Evolutionary conservation across 2,113 vertebrate genomes (phyloP).

Genomic region (Anhinga rufa): DNA sequence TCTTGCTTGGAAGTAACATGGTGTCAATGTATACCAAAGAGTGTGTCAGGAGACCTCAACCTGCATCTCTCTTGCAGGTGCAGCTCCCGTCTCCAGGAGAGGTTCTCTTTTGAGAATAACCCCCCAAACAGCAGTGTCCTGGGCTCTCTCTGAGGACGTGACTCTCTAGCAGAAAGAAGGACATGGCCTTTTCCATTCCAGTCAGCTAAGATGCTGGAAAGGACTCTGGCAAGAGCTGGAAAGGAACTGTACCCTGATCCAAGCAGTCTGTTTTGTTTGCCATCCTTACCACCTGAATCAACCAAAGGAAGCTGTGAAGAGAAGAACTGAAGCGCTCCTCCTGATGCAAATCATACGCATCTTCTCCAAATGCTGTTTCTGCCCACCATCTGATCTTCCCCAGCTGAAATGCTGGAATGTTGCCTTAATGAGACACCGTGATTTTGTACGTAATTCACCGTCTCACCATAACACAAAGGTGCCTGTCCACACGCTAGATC

Average conservation of each 20-base stretch:
- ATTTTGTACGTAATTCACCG: background rate
- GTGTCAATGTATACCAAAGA: background rate
- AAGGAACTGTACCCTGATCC: background rate
- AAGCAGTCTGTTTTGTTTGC: background rate
- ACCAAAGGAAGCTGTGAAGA: background rate
- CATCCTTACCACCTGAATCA: background rate
- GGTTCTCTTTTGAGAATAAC: background rate
- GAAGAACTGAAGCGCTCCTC: background rate
- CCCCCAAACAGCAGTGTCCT: background rate
- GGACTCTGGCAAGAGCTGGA: background rate
- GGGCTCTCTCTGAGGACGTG: background rate
- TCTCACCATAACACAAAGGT: background rate
- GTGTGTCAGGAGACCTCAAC: background rate
- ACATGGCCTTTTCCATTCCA: background rate
- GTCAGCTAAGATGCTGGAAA: background rate
- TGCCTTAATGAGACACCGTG: background rate
- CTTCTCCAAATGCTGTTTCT: background rate
- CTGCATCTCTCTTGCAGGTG: background rate
- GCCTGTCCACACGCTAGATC: background rate
- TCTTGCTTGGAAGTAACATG: background rate
- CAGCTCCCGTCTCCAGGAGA: background rate
- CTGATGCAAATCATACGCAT: background rate
- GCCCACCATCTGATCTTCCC: background rate
- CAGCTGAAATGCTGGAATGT: background rate
- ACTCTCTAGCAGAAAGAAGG: background rate